Percentiles rank a stretch among this genome's conserved stretches.
phyloP scores from a whole-genome alignment of 2,113 vertebrate species.

The Lynx canadensis region DNA sequence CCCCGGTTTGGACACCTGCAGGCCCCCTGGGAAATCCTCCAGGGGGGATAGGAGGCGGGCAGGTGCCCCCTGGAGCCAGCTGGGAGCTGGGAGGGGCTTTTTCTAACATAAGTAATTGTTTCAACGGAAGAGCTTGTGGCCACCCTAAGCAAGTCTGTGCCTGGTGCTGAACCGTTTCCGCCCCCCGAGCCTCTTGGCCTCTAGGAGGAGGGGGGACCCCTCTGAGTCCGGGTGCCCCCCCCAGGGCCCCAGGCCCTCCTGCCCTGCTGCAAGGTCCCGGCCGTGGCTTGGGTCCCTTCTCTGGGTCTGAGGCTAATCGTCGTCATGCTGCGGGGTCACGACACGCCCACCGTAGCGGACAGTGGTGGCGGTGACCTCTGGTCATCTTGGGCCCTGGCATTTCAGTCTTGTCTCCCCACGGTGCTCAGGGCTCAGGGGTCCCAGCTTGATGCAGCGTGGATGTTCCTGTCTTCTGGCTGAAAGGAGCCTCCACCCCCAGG shows the following conservation, averaged over 20 bases:
- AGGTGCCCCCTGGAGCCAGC: not conserved
- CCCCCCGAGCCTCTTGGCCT: not conserved
- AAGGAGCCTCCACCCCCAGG: too few relatives aligned
- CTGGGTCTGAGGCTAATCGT: too few relatives aligned
- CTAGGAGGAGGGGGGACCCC: too few relatives aligned
- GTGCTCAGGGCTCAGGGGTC: accelerated
- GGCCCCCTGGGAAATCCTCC: not conserved
- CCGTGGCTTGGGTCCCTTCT: not conserved
- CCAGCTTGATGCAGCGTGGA: too few relatives aligned
- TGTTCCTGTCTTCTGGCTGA: not conserved
- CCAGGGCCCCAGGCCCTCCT: not conserved
- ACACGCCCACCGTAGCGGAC: not conserved
- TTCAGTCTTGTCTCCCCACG: not conserved
- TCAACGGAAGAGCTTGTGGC: not conserved
- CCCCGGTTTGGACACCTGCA: not conserved
- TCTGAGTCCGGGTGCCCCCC: not conserved
- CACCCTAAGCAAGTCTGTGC: accelerated
- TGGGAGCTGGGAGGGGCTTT: not conserved
- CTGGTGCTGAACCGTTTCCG: not conserved
- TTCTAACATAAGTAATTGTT: not conserved
- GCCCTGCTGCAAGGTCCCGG: accelerated
- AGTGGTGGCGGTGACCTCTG: not conserved
- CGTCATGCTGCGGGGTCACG: not conserved
- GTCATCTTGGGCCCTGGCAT: not conserved
- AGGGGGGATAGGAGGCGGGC: accelerated